Percentiles rank a stretch among this genome's conserved stretches.
Evolutionary conservation across 2,797 vertebrate species (phyloP).

Genomic region (Calcarius lapponicus): DNA sequence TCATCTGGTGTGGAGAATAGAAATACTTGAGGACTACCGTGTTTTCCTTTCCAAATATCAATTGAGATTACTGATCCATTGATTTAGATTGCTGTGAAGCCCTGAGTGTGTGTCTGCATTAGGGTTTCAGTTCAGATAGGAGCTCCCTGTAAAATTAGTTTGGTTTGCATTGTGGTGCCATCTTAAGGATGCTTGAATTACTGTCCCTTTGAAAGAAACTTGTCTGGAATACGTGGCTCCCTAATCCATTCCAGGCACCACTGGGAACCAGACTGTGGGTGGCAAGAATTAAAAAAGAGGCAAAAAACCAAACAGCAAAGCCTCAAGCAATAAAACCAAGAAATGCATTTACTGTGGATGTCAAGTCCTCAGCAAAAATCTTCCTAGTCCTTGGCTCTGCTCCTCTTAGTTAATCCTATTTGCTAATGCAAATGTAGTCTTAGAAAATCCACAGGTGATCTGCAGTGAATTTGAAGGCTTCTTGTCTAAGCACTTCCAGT

Average conservation of each 20-base stretch:
- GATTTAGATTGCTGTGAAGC: background rate
- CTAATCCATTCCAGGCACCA: background rate
- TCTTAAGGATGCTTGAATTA: slow-evolving; percentile 47
- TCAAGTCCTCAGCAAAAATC: background rate
- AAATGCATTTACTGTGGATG: background rate
- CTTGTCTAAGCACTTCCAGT: background rate
- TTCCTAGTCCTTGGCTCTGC: background rate
- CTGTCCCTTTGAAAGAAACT: background rate
- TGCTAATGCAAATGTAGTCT: background rate
- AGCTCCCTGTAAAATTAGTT: background rate
- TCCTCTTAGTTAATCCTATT: background rate
- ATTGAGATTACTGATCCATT: background rate
- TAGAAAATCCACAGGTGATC: background rate
- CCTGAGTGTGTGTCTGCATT: background rate
- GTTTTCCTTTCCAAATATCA: background rate
- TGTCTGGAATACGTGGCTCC: background rate
- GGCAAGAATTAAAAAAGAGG: background rate
- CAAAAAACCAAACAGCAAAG: background rate
- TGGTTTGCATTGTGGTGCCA: slow-evolving; percentile 42
- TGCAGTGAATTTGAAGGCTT: background rate
- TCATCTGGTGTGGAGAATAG: background rate
- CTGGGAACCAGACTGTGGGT: background rate
- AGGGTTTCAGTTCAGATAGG: background rate
- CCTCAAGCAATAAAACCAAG: background rate
- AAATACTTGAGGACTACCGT: background rate